Base-by-base conservation (phyloP, 2,888 invertebrate species). In the Hemistola chrysoprasaria region DNA sequence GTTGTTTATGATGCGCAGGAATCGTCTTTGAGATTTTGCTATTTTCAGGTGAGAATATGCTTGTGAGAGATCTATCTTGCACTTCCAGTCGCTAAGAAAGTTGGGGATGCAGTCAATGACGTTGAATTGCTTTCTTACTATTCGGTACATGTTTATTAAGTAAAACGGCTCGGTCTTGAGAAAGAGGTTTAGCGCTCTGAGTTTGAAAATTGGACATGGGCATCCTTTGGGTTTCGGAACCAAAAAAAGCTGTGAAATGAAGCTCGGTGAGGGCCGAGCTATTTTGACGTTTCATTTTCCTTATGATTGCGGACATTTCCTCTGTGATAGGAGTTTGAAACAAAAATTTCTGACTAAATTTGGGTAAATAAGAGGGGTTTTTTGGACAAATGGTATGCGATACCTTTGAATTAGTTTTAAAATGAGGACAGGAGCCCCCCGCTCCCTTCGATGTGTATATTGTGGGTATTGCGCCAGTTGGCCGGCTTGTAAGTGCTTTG, bases 21-120 rank as follows among this genome's bases (percentile, higher is more conserved):
- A 63, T 16, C 16, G 2, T 11, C 54, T 44, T 49, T 61, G 59
- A 8, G 27, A 8, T 5, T 9, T 26, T 0, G 42, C 9, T 20
- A 62, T 26, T 1, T 27, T 8, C 3, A 64, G 8, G 9, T 62
- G 52, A 36, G 58, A 61, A 28, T 59, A 60, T 0, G 56, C 61
- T 21, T 57, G 50, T 0, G 51, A 49, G 2, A 16, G 4, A 16
- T 16, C 16, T 4, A 16, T 4, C 4, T 16, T 16, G 16, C 16
- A 16, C 16, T 61, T 22, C 50, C 54, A 60, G 23, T 63, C 61
- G 5, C 33, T 1, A 1, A 63, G 32, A 11, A 62, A 64, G 5
- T 59, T 44, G 8, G 57, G 56, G 3, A 59, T 33, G 0, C 49
- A n/a, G n/a, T n/a, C n/a, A n/a, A n/a, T n/a, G n/a, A n/a, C n/a